Conservation (phyloP, 2,113 vertebrate genomes). For the Gymnobelideus leadbeateri region DNA sequence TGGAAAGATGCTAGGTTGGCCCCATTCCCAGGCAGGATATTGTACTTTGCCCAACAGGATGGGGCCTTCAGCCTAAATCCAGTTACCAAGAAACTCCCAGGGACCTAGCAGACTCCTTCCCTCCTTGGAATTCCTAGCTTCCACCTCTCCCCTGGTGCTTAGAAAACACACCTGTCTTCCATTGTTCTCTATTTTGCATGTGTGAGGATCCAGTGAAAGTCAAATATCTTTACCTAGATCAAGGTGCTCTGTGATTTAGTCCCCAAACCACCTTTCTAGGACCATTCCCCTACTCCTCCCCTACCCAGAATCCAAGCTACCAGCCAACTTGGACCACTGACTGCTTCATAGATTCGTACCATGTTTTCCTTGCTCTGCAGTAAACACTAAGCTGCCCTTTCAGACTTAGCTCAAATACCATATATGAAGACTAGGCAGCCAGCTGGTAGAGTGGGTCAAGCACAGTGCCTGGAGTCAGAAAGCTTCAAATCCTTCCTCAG, state of each 20-base stretch:
- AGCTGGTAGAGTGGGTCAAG: too few relatives aligned
- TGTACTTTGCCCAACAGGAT: conserved; percentile 4
- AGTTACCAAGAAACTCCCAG: not conserved
- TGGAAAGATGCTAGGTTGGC: conserved; percentile 10
- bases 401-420: not conserved
- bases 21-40: conserved; percentile 9
- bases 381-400: not conserved
- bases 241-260: not conserved
- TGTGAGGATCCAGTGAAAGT: not conserved
- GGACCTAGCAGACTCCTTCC: not conserved
- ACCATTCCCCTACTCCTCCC: too few relatives aligned
- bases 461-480: too few relatives aligned
- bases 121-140: not conserved
- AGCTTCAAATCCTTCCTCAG: not conserved
- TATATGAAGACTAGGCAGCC: not conserved
- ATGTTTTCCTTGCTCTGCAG: not conserved
- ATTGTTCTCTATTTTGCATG: not conserved
- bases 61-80: conserved; percentile 1
- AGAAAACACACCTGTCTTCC: not conserved
- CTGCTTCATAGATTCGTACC: not conserved
- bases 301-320: not conserved
- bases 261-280: not conserved
- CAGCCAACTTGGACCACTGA: not conserved
- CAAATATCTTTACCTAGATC: not conserved
- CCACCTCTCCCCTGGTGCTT: not conserved